Conservation (phyloP, 2,888 invertebrate genomes). For the Mylabris sibirica region DNA sequence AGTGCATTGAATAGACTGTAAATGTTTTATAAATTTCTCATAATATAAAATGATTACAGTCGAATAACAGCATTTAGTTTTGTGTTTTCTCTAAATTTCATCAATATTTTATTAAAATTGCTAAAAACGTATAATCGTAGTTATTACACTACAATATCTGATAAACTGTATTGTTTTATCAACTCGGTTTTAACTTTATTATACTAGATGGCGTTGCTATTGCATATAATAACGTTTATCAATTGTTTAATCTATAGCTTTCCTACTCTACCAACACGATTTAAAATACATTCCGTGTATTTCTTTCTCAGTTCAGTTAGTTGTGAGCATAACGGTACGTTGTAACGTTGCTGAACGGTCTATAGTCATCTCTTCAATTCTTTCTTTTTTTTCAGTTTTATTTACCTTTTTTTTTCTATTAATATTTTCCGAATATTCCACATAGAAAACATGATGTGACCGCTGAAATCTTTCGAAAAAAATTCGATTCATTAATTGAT, state of each 20-base stretch:
- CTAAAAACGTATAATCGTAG: too few species aligned
- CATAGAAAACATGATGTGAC: background rate
- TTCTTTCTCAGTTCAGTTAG: slow-evolving; percentile 3
- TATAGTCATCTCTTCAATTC: background rate
- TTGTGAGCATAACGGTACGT: background rate
- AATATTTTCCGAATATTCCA: background rate
- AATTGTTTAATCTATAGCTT: background rate
- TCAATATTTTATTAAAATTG: too few species aligned
- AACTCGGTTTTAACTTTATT: background rate
- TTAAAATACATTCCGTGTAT: background rate
- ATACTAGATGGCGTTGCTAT: background rate
- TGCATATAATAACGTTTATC: background rate
- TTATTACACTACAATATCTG: too few species aligned
- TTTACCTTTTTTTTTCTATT: background rate
- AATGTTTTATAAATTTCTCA: too few species aligned
- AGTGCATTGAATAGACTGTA: too few species aligned
- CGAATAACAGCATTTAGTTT: too few species aligned
- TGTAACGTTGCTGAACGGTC: background rate
- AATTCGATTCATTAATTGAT: background rate
- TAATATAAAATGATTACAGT: too few species aligned
- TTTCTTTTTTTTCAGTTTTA: background rate
- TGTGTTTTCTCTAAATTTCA: too few species aligned
- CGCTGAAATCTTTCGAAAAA: background rate
- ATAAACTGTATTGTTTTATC: too few species aligned
- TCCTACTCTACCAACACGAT: background rate